Base-by-base conservation (phyloP, 2,797 vertebrate species). In the Esox lucius region DNA sequence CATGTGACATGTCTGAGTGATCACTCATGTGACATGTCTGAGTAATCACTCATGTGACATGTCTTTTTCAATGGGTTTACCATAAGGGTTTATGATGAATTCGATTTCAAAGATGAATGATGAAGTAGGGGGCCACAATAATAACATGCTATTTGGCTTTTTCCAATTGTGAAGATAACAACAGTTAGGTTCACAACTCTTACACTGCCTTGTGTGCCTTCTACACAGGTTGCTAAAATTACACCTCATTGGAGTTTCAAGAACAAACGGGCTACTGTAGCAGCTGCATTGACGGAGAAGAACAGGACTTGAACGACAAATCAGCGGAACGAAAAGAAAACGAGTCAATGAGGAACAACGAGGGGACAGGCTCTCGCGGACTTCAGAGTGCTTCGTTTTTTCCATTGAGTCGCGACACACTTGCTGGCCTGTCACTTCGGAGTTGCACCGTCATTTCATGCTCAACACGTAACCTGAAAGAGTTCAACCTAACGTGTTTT, bases 341-440 rank as follows among this genome's bases (percentile, higher is more conserved):
- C 48, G 13, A 39, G 13, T 49, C 48, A 49, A 6, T 6, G 17
- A 53, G 72, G 75, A 80, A 77, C 73, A 75, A 81, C 77, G 71
- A 56, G 80, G 49, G 71, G 77, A 59, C 12, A 75, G 77, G 61
- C 80, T 75, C 77, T 76, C 51, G n/a, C 75, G 53, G 81, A 77
- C 67, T 79, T 68, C 88, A 72, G n/a, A 86, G 75, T 83, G 83
- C 80, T 89, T 83, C 46, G 74, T 90, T 85, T 83, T 83, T 83
- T 81, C 77, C 88, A 78, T 90, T 77, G 84, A 56, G 84, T 84
- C 78, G 75, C 64, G 42, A 78, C 78, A 71, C 79, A 85, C 75
- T 75, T 75, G 70, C 81, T 84, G 48, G 80, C 74, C 81, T 79
- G 28, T 16, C 15, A 35, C 64, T 31, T 28, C 64, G 31, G 11